Conservation (phyloP, 2,888 invertebrate genomes). For the Phaedon cochleariae region DNA sequence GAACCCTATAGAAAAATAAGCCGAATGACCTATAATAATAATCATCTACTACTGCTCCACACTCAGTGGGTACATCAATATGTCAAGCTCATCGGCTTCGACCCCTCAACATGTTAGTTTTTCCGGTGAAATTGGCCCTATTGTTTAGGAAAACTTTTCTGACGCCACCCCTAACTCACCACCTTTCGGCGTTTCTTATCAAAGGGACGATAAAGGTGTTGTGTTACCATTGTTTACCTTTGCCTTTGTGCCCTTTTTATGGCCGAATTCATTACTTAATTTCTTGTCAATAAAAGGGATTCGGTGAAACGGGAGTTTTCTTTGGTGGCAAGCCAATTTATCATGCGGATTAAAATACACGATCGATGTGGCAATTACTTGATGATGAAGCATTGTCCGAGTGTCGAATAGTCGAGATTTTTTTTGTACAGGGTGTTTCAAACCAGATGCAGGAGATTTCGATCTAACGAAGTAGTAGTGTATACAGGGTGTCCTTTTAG, state of each 20-base stretch:
- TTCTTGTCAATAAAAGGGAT: conserved; percentile 31
- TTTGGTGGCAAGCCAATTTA: conserved; percentile 7
- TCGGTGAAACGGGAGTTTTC: conserved; percentile 1
- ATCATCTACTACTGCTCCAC: too few relatives aligned
- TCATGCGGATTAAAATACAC: too few relatives aligned
- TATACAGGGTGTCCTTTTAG: too few relatives aligned
- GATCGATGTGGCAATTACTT: conserved; percentile 6
- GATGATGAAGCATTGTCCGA: too few relatives aligned
- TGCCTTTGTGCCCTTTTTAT: conserved; percentile 44
- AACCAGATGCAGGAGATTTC: too few relatives aligned
- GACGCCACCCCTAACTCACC: not conserved
- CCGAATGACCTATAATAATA: too few relatives aligned
- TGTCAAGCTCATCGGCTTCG: not conserved
- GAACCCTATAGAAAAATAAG: too few relatives aligned
- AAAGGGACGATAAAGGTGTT: conserved; percentile 46
- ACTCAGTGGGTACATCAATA: not conserved
- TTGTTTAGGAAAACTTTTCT: conserved; percentile 27
- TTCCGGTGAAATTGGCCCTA: not conserved
- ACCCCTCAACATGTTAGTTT: too few relatives aligned
- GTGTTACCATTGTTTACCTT: conserved; percentile 47
- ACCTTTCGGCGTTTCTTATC: conserved; percentile 35
- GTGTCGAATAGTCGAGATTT: too few relatives aligned
- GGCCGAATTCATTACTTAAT: conserved; percentile 50
- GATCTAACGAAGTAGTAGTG: too few relatives aligned
- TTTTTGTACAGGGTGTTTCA: too few relatives aligned